Conservation (phyloP, 2,797 vertebrate genomes). For the Cercopithecus neglectus region DNA sequence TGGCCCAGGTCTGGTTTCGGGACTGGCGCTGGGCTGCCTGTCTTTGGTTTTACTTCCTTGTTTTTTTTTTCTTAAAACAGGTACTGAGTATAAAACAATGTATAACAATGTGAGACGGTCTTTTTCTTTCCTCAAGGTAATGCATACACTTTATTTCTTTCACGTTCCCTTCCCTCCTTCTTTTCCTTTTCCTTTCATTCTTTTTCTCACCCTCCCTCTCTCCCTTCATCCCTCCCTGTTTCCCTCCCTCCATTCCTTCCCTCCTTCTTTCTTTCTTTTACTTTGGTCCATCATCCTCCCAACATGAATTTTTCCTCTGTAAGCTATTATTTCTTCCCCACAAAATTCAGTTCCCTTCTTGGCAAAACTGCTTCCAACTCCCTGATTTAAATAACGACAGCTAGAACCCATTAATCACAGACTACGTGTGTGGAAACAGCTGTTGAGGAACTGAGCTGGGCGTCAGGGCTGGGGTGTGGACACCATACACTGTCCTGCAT, state of each 20-base stretch:
- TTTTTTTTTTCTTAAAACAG: too few species aligned
- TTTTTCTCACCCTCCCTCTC: too few species aligned
- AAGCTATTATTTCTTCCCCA: neutral
- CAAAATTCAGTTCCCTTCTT: neutral
- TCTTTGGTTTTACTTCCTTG: too few species aligned
- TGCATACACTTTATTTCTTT: neutral
- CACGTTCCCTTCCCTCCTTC: neutral
- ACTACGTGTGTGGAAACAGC: too few species aligned
- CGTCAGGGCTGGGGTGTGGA: neutral
- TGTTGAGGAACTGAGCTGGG: neutral
- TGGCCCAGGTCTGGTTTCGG: too few species aligned
- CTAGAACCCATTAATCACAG: neutral
- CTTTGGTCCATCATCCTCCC: too few species aligned
- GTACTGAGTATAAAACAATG: too few species aligned
- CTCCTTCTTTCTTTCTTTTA: too few species aligned
- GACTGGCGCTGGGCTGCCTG: too few species aligned
- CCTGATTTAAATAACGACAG: neutral
- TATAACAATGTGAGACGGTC: too few species aligned
- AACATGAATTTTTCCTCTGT: neutral
- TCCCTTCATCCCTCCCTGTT: too few species aligned
- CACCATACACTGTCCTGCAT: fast-evolving
- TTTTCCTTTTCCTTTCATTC: neutral
- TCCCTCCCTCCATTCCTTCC: neutral
- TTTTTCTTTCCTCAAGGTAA: too few species aligned
- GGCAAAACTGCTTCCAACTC: neutral